Conservation (phyloP, 2,888 invertebrate genomes). For the Campoplex capitator region DNA sequence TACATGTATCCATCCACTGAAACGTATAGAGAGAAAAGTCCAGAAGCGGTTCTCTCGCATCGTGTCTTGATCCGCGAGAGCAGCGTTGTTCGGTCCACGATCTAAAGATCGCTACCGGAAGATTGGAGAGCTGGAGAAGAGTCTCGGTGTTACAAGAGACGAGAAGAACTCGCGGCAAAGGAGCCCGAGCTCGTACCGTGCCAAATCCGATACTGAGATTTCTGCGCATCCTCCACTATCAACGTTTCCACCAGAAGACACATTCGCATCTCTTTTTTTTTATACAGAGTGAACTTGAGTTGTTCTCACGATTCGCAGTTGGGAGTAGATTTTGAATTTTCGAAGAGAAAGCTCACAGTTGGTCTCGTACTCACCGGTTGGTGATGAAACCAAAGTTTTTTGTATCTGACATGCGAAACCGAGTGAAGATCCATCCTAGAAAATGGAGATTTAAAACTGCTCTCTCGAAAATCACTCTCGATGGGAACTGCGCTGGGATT, state of each 20-base stretch:
- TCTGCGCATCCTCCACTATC: constrained; percentile 67
- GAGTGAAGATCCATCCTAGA: too few species aligned
- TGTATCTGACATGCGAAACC: neutral
- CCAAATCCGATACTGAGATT: constrained; percentile 70
- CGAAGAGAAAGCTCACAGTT: neutral
- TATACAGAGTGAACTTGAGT: neutral
- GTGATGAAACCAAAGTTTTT: neutral
- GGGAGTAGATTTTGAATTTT: neutral
- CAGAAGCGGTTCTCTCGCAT: constrained; percentile 28
- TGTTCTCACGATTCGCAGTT: neutral
- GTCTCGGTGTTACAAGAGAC: constrained; percentile 11
- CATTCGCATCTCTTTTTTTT: neutral
- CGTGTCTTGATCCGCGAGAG: constrained; percentile 13
- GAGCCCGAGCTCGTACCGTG: constrained; percentile 60
- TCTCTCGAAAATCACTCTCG: neutral
- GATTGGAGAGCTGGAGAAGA: constrained; percentile 68
- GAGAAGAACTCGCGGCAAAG: constrained; percentile 40
- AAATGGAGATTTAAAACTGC: neutral
- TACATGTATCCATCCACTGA: constrained; percentile 11
- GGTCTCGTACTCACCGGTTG: neutral
- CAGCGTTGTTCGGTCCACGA: constrained; percentile 60
- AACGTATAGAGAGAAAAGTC: constrained; percentile 44
- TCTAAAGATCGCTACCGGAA: constrained; percentile 75
- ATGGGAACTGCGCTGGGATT: neutral
- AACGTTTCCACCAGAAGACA: constrained; percentile 15